Evolutionary conservation across 2,113 vertebrate genomes (phyloP), one percentile per base, ranked within the genome.

Genomic region (Scolopax mira): DNA sequence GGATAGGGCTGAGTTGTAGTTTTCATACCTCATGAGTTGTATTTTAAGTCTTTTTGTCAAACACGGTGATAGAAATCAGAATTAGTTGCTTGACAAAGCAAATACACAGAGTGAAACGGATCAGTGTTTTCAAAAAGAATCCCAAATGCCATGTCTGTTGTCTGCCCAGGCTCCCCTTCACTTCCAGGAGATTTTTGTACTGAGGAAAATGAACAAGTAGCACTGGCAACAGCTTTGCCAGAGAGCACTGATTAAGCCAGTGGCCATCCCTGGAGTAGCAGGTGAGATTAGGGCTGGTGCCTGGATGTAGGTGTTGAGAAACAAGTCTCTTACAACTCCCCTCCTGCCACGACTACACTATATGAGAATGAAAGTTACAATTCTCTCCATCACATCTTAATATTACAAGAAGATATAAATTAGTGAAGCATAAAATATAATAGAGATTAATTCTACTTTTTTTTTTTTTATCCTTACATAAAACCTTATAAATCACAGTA

Each of bases 391-490:
- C 81, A 78, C 60, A 80, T 94, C 46, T 79, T 77, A 48, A 33
- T 64, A 71, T 80, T 83, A 79, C 42, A 72, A 35, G 15, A 89
- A 78, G 11, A 74, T 83, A 95, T 39, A 94, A 94, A 75, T 94
- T 93, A 95, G 49, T 82, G 61, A 95, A 96, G 85, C 80, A 75
- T 91, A 88, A 87, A 86, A 93, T 79, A 87, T 5, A 93, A 46
- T 2, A 73, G 42, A 78, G 62, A 74, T 61, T 57, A 35, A 75
- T 81, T 90, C 71, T 80, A 33, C 57, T 69, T 91, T 81, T 13
- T 42, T 81, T 13, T 42, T 49, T 35, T 27, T 31, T 11, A 51
- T 90, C 92, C 62, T 64, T 84, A 65, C 6, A 33, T 69, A 21
- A 89, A 90, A 67, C 72, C 39, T 90, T 85, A 85, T 4, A 80